Conservation (phyloP, 2,797 vertebrate species). For the Cyprinella venusta region DNA sequence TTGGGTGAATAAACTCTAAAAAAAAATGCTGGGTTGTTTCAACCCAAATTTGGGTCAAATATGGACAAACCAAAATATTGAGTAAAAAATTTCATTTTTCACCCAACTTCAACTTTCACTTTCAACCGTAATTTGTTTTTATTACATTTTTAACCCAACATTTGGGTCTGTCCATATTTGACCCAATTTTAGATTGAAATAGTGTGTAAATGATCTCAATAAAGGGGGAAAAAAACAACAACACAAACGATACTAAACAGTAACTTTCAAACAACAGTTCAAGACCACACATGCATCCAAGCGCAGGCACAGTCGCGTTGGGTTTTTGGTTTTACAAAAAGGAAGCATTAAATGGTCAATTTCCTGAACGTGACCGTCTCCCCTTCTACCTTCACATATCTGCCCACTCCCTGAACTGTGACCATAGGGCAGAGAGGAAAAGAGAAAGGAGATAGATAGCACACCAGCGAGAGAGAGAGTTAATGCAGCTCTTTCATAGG, state of each 20-base stretch:
- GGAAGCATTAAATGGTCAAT: slow-evolving; percentile 50
- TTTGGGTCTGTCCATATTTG: no score
- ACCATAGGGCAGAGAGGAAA: slow-evolving; percentile 42
- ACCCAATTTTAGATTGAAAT: no score
- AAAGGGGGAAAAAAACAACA: background rate
- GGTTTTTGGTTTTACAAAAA: slow-evolving; percentile 42
- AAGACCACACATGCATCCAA: slow-evolving; percentile 22
- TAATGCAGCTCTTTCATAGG: slow-evolving; percentile 68
- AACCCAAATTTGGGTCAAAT: no score
- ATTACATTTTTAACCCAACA: no score
- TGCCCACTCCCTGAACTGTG: slow-evolving; percentile 63
- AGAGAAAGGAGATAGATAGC: slow-evolving; percentile 51
- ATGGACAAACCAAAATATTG: no score
- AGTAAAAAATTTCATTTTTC: no score
- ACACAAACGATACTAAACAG: background rate
- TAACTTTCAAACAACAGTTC: background rate
- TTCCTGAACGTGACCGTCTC: slow-evolving; percentile 43
- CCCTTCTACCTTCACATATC: slow-evolving; percentile 42
- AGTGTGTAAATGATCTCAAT: no score
- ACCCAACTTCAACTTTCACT: no score
- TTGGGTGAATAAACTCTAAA: no score
- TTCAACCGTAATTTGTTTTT: no score
- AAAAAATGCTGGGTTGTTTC: no score
- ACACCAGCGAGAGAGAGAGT: slow-evolving; percentile 52
- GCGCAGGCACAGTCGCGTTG: slow-evolving; percentile 10